Conservation (phyloP, 2,113 vertebrate species). For the Spheniscus mendiculus region DNA sequence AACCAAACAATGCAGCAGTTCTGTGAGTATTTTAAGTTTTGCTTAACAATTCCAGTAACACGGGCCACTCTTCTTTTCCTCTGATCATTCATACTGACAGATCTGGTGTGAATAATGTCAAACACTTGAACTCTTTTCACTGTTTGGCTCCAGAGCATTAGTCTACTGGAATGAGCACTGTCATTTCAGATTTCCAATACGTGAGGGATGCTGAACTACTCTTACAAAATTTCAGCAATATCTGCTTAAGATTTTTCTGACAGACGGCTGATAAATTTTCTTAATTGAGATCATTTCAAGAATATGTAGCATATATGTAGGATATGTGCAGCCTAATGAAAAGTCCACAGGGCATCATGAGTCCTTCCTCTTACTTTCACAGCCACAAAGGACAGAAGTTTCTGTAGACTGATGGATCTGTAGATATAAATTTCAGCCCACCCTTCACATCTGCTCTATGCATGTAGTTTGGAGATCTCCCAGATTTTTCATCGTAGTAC, state of each 20-base stretch:
- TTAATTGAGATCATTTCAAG: slow-evolving; percentile 7
- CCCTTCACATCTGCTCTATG: slow-evolving; percentile 5
- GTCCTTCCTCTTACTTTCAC: background rate
- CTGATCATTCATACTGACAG: background rate
- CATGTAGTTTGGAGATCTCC: background rate
- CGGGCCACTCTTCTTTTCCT: background rate
- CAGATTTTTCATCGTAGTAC: slow-evolving; percentile 21
- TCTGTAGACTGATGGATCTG: background rate
- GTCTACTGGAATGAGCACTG: background rate
- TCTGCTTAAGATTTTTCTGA: background rate
- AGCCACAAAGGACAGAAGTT: slow-evolving; percentile 10
- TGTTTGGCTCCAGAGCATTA: background rate
- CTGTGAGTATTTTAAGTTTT: background rate
- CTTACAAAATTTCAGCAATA: background rate
- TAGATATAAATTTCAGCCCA: background rate
- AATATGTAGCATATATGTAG: background rate
- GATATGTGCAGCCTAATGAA: background rate
- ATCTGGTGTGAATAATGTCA: background rate
- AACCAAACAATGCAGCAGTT: background rate
- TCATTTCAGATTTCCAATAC: background rate
- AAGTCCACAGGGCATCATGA: background rate
- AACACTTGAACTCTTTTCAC: background rate
- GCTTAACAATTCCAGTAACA: background rate
- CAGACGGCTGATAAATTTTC: background rate
- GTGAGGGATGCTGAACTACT: background rate